phyloP scores from a whole-genome alignment of 2,888 invertebrate genomes.

The Rhagonycha lutea region DNA sequence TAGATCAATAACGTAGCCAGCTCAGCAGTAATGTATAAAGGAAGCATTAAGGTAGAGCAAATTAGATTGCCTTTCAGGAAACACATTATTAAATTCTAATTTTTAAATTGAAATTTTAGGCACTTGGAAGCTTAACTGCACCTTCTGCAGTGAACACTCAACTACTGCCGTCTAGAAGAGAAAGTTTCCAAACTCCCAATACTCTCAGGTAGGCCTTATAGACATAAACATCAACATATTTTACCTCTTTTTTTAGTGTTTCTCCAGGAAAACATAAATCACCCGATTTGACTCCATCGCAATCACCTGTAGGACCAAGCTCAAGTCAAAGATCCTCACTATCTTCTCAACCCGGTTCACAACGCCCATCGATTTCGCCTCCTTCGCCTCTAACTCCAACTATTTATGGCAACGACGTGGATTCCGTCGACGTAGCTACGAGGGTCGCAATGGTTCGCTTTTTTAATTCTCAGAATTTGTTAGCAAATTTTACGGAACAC shows the following conservation, averaged over 20 bases:
- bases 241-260: constrained; percentile 45
- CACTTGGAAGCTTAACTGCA: constrained; percentile 78
- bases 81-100: not conserved
- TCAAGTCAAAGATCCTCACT: constrained; percentile 31
- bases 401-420: constrained; percentile 92
- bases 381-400: constrained; percentile 78
- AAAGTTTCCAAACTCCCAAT: constrained; percentile 64
- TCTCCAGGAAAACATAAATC: constrained; percentile 52
- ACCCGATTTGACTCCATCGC: constrained; percentile 40
- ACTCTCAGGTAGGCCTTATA: constrained; percentile 46
- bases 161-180: constrained; percentile 69
- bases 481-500: constrained; percentile 98
- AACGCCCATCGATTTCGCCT: constrained; percentile 59
- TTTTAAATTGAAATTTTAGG: constrained; percentile 56
- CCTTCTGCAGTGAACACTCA: constrained; percentile 62
- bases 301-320: constrained; percentile 38
- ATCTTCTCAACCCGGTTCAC: constrained; percentile 42
- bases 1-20: not conserved
- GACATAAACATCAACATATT: not conserved
- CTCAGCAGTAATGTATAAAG: not conserved
- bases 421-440: constrained; percentile 97
- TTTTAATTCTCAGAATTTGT: constrained; percentile 95
- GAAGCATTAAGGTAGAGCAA: not conserved
- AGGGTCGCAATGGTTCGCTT: constrained; percentile 98
- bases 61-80: not conserved